Base-by-base conservation (phyloP, 2,888 invertebrate genomes). In the Sepiola atlantica region DNA sequence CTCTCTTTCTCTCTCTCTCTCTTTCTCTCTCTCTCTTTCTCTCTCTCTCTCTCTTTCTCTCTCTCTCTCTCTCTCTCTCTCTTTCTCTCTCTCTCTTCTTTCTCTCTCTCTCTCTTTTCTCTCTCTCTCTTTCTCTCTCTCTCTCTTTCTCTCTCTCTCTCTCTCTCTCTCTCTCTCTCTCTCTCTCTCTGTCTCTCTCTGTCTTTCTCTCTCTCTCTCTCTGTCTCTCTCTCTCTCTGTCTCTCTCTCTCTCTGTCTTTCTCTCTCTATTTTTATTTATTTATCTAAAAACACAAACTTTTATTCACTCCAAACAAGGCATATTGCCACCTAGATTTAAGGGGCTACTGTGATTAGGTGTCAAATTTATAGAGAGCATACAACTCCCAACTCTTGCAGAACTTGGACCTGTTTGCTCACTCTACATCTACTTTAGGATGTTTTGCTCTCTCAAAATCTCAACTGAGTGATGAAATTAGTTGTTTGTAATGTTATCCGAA, bases 171-270 rank as follows among this genome's bases (percentile, higher is more conserved):
- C 57, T 77, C 94, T 20, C 35, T 55, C 55, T 93, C 45, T 32
- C 45, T 28, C 12, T 35, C 94, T 94, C 28, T 18, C 94, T 90
- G n/a, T 94, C 28, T 35, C 57, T 90, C 35, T 90, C 32, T 35
- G 77, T 94, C 32, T n/a, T 32, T 94, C 77, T 94, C 55, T 55
- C 35, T 21, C 61, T 35, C 16, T 94, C 90, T 77, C 20, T 94
- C 94, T 94, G 6, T 90, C 90, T 54, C 16, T 94, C 77, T 94
- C 24, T 94, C 55, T 94, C 94, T 55, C 90, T 92, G 10, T 91
- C 91, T 94, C 18, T 32, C 95, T 94, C 35, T 94, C 94, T 32
- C 94, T 93, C 94, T 93, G 90, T n/a, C 24, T 91, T n/a, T 94
- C 95, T 94, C 77, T 77, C 77, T 77, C 77, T 77, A 24, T 77